Evolutionary conservation across 2,888 invertebrate genomes (phyloP).

Genomic region (Lamellibrachia columna): DNA sequence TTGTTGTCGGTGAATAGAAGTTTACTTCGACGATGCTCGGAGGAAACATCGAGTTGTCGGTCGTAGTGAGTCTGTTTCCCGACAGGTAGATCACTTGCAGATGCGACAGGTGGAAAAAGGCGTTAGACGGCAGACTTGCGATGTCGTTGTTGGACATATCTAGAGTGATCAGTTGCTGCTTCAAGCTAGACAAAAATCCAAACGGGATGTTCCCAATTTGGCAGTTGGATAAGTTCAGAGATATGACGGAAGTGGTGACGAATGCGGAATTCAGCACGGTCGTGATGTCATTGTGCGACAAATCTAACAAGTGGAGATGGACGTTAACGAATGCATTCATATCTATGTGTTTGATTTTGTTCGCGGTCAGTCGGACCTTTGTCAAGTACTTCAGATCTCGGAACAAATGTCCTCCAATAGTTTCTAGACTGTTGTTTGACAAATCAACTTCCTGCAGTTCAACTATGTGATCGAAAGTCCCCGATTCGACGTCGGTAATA

Average conservation of each 20-base stretch:
- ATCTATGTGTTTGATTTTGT: neutral
- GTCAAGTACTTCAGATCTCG: neutral
- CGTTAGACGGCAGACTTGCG: neutral
- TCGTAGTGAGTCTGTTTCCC: neutral
- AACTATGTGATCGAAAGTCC: neutral
- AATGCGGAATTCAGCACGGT: neutral
- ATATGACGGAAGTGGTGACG: neutral
- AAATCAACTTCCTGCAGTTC: neutral
- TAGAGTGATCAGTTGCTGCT: neutral
- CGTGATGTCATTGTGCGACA: neutral
- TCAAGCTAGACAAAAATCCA: neutral
- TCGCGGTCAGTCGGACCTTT: neutral
- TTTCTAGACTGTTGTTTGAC: neutral
- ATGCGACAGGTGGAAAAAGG: neutral
- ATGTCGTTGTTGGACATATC: neutral
- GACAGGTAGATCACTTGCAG: neutral
- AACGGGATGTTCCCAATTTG: neutral
- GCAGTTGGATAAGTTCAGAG: neutral
- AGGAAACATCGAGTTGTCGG: neutral
- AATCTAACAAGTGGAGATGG: neutral
- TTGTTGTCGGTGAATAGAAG: neutral
- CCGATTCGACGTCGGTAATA: neutral
- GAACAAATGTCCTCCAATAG: neutral
- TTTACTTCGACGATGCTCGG: neutral
- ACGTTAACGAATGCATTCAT: neutral